These are phyloP conservation scores for Coelinius sp. DNA, from an alignment of 2,888 invertebrate species.

Conservation along the genomic window DNA sequence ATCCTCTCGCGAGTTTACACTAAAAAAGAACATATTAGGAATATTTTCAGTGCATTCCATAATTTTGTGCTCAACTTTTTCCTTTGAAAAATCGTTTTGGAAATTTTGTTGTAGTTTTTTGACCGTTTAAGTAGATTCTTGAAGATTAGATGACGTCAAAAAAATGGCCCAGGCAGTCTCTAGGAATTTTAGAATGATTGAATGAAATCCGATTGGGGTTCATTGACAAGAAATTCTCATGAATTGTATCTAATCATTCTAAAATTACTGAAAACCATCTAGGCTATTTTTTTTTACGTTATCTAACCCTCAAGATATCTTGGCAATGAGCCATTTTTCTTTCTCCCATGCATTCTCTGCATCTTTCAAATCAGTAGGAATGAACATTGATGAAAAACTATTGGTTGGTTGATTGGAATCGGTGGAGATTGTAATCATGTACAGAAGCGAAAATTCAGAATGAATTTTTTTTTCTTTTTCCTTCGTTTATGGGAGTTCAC, in stretches of 20 bases:
- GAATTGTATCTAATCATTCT: too few relatives aligned
- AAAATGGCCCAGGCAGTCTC: too few relatives aligned
- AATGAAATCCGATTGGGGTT: too few relatives aligned
- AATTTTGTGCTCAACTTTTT: neutral
- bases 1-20: constrained; percentile 37
- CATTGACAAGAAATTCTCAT: too few relatives aligned
- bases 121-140: too few relatives aligned
- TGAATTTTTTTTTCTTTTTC: neutral
- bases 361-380: neutral
- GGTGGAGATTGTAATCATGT: neutral
- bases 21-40: constrained; percentile 36
- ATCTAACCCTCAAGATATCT: too few relatives aligned
- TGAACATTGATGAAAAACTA: neutral
- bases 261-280: too few relatives aligned
- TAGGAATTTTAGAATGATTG: too few relatives aligned
- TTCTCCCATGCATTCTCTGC: neutral
- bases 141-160: too few relatives aligned
- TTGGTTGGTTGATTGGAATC: neutral
- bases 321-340: neutral
- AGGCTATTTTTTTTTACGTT: too few relatives aligned
- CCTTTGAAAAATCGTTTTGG: constrained; percentile 17
- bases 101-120: neutral
- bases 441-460: neutral
- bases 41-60: neutral
- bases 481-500: neutral